phyloP scores from a whole-genome alignment of 2,113 vertebrate genomes.

The Lasiurus cinereus region DNA sequence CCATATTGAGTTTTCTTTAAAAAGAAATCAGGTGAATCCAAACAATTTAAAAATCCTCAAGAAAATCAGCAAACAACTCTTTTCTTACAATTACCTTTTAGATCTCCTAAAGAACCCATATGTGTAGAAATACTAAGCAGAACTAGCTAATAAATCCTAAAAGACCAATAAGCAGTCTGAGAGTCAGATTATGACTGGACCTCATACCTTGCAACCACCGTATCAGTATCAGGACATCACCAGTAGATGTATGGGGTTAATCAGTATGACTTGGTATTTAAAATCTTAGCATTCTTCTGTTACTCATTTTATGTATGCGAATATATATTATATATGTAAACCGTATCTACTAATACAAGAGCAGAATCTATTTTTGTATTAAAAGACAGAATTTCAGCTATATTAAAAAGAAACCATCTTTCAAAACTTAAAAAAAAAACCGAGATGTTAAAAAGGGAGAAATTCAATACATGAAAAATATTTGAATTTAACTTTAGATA shows the following conservation, averaged over 20 bases:
- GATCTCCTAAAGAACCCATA: not conserved
- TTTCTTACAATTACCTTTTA: not conserved
- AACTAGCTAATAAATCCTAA: not conserved
- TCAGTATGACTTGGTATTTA: not conserved
- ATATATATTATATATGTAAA: not conserved
- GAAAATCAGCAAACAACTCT: not conserved
- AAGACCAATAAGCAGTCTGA: not conserved
- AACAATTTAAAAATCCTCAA: not conserved
- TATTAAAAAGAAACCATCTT: constrained; percentile 58
- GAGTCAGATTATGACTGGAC: not conserved
- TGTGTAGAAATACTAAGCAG: not conserved
- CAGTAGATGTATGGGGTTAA: not conserved
- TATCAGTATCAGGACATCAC: not conserved
- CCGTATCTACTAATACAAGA: not conserved
- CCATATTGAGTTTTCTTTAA: not conserved
- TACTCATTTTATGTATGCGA: constrained; percentile 10
- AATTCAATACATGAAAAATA: constrained; percentile 43
- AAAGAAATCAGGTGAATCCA: not conserved
- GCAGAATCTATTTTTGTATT: constrained; percentile 24
- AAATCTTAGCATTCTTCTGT: not conserved
- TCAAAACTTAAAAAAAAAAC: not conserved
- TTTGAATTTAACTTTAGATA: constrained; percentile 67
- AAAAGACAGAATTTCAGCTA: constrained; percentile 47
- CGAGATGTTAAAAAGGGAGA: not conserved
- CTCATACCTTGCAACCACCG: not conserved